Evolutionary conservation across 2,888 invertebrate genomes (phyloP), one percentile per base, ranked within the genome.

Genomic region (Protodeltote pygarga): DNA sequence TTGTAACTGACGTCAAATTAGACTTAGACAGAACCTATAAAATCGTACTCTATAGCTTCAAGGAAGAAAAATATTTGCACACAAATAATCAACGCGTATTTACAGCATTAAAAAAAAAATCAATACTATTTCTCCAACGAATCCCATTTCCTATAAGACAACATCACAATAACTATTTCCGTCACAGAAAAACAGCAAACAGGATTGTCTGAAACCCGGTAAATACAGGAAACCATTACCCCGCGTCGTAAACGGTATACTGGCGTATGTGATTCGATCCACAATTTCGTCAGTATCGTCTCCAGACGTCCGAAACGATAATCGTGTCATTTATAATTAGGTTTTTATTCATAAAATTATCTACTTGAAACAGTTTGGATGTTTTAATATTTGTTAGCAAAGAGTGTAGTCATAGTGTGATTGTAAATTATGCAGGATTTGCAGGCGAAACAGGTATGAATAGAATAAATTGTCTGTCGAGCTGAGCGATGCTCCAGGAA

Each of bases 221-320:
- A 61, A 60, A 76, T 64, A 82, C 86, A 84, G 88, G 89, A 88
- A 86, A 75, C 79, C 77, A 79, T 81, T 68, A 75, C 70, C 57
- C 61, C 65, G 47, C 65, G 75, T 79, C 81, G 77, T 85, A 80
- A 73, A 80, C 75, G 65, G 42, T 48, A 51, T 55, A 59, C 54
- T 55, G 65, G 58, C 52, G 25, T 37, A 61, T 40, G 27, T 29
- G 55, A 48, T 42, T 21, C 57, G 55, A 73, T 76, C 76, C 74
- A 73, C 70, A 65, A 54, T 35, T 17, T 1, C 44, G 44, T 53
- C 75, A 74, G 75, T 76, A 69, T 62, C 73, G 75, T 76, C 65
- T 73, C 48, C 48, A 51, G 66, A 51, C 66, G 66, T 44, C 37
- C 9, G 54, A 23, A 38, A 38, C 37, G 55, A 48, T 58, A 54